Evolutionary conservation across 2,797 vertebrate species (phyloP), one percentile per base, ranked within the genome.

Genomic region (Intellagama lesueurii): DNA sequence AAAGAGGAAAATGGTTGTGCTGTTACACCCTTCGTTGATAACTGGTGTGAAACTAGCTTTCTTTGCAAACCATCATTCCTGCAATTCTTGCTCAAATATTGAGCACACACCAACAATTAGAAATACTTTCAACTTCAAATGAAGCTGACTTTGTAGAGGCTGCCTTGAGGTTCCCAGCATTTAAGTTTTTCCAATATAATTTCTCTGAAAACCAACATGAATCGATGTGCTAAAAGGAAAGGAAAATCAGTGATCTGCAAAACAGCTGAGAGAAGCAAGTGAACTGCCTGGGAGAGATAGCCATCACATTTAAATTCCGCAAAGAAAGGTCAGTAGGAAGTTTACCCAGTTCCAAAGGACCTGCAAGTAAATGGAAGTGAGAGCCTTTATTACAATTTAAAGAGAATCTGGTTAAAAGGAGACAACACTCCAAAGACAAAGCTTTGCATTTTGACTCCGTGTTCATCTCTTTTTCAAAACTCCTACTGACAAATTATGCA

Each of bases 401-500:
- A 93, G 90, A 81, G 83, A 95, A 92, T 47, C 64, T 90, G 83
- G 69, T 90, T 91, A 94, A 95, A 92, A 64, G 16, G 85, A 92
- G 87, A 92, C 87, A 94, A 84, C 91, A 66, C 7, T 66, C 40
- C 88, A 49, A 76, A 92, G 88, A 95, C 86, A 94, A 92, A 86
- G 77, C 47, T 68, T 35, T 32, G 60, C 89, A 66, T 89, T 93
- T 80, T 87, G 88, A 92, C 86, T 88, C 88, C 85, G 76, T 91
- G 91, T 95, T 95, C 93, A 89, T 91, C 86, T 66, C 77, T 92
- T 86, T 91, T 88, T 92, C 93, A 91, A 78, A 69, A 76, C 84
- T 92, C 85, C 91, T 88, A 90, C 88, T 87, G 88, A 94, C 85
- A 84, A 91, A 92, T 91, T 94, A 93, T 94, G 85, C 89, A 78